Conservation (phyloP, 2,113 vertebrate genomes). For the Ifrita kowaldi region DNA sequence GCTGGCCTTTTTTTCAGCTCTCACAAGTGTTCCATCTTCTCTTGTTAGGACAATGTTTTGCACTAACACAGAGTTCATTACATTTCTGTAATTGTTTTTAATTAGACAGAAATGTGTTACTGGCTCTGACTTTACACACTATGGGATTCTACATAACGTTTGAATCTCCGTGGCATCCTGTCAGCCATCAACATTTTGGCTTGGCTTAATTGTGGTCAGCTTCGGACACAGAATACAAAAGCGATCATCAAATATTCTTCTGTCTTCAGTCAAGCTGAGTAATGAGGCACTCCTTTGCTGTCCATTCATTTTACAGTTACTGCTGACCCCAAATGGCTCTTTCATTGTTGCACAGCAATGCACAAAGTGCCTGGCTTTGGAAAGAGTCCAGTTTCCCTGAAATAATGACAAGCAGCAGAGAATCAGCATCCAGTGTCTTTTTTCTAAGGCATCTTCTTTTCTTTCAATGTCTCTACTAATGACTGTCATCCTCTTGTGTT, state of each 20-base stretch:
- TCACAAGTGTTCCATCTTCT: neutral
- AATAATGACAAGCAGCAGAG: conserved; percentile 9
- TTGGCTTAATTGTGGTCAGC: conserved; percentile 31
- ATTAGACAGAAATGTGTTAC: conserved; percentile 1
- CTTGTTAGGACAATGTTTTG: neutral
- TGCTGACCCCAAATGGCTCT: conserved; percentile 27
- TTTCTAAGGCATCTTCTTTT: neutral
- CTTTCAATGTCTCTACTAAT: neutral
- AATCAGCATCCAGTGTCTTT: conserved; percentile 6
- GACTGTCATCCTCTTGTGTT: neutral
- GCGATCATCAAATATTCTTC: conserved; percentile 24
- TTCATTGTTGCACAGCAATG: conserved; percentile 3
- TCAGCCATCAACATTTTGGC: neutral
- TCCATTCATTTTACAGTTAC: conserved; percentile 42
- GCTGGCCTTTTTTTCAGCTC: neutral
- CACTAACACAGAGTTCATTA: neutral
- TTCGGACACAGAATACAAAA: neutral
- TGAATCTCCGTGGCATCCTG: neutral
- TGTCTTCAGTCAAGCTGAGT: conserved; percentile 30
- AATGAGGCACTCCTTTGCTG: conserved; percentile 23
- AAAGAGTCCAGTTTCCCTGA: conserved; percentile 18
- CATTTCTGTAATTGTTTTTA: conserved; percentile 4
- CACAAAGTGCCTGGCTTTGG: conserved; percentile 19
- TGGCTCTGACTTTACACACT: neutral
- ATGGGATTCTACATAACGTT: neutral